A percentile compares a stretch with the other conserved stretches of the same genome.
Conservation (phyloP, 2,797 vertebrate genomes). For the Pseudochromis fuscus region DNA sequence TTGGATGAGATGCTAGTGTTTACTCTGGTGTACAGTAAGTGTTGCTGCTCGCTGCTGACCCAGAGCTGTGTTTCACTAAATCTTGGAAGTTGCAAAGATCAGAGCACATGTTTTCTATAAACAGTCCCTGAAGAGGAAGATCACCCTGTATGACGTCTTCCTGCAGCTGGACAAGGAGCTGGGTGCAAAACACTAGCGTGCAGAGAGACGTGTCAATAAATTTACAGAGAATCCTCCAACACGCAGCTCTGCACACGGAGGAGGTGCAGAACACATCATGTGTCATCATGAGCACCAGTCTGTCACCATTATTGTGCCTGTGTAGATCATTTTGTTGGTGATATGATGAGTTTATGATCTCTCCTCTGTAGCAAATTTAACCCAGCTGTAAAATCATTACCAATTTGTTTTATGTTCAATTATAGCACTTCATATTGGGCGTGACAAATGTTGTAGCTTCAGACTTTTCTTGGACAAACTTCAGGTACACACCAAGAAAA, state of each 20-base stretch:
- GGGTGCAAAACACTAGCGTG: constrained; percentile 4
- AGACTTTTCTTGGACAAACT: no score
- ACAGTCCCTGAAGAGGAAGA: constrained; percentile 24
- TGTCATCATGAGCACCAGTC: neutral
- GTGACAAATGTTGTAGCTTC: neutral
- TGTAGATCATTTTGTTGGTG: no score
- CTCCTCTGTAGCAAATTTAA: no score
- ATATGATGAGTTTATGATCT: no score
- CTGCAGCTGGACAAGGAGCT: constrained; percentile 34
- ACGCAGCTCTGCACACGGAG: neutral
- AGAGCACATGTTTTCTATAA: constrained; percentile 43
- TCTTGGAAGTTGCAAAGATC: constrained; percentile 22
- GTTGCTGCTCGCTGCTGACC: constrained; percentile 28
- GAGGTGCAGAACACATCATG: neutral
- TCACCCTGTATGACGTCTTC: constrained; percentile 24
- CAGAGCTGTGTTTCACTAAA: neutral
- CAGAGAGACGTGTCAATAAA: neutral
- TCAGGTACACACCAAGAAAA: no score
- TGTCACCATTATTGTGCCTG: no score
- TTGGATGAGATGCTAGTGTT: constrained; percentile 34
- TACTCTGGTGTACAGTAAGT: constrained; percentile 32
- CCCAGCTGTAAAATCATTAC: no score
- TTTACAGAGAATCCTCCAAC: constrained; percentile 7
- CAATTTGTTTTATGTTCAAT: no score
- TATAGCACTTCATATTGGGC: neutral